Evolutionary conservation across 2,113 vertebrate genomes (phyloP).

Genomic region (Apistogramma diplotaenia): DNA sequence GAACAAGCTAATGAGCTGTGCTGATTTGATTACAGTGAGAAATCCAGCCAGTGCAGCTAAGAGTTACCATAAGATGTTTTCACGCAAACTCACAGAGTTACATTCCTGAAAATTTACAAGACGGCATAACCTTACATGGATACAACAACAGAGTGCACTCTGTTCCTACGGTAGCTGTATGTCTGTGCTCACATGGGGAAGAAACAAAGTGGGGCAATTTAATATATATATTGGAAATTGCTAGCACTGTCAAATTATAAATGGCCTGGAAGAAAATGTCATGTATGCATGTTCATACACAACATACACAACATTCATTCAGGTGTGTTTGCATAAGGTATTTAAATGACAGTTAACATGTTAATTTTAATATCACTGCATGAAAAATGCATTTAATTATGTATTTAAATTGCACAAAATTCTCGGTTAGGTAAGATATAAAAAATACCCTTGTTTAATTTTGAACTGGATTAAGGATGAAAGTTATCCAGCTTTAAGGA

Average conservation of each 20-base stretch:
- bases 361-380: too few species aligned
- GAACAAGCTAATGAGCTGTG: constrained; percentile 54
- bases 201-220: not conserved
- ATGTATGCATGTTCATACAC: not conserved
- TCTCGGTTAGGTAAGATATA: fast-evolving
- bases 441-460: not conserved
- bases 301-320: too few species aligned
- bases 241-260: not conserved
- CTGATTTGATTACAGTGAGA: constrained; percentile 40
- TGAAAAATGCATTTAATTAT: too few species aligned
- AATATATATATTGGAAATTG: too few species aligned
- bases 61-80: constrained; percentile 21
- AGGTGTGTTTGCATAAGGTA: too few species aligned
- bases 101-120: constrained; percentile 26
- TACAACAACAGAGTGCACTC: not conserved
- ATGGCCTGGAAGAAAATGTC: not conserved
- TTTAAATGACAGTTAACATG: too few species aligned
- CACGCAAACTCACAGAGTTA: not conserved
- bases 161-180: not conserved
- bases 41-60: constrained; percentile 6
- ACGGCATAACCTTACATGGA: not conserved
- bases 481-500: not conserved
- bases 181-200: not conserved
- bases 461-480: not conserved
- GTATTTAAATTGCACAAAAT: too few species aligned